Percentiles rank a stretch among this genome's conserved stretches.
Evolutionary conservation across 2,888 invertebrate species (phyloP).

Genomic region (Lysandra bellargus): DNA sequence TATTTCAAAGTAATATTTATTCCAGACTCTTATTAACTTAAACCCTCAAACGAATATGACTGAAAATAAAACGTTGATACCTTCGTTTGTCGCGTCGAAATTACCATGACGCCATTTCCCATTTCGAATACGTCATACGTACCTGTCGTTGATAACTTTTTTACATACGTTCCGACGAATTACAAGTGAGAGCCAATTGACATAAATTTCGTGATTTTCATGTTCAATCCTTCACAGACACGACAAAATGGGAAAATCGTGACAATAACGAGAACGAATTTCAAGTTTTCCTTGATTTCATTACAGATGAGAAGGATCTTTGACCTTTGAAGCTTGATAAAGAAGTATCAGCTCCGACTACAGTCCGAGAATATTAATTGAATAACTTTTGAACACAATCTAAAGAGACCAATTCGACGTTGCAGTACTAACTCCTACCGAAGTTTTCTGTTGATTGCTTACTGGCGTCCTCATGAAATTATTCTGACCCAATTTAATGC

Average conservation of each 20-base stretch:
- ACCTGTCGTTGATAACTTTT: not conserved
- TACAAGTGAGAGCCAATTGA: slow-evolving; percentile 12
- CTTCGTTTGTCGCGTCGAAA: slow-evolving; percentile 15
- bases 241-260: not conserved
- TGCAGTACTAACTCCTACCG: not conserved
- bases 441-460: slow-evolving; percentile 16
- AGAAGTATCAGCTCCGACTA: not conserved
- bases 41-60: slow-evolving; percentile 10
- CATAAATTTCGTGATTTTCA: slow-evolving; percentile 17
- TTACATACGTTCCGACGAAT: slow-evolving; percentile 9
- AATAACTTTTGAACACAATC: slow-evolving; percentile 18
- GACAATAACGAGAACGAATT: not conserved
- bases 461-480: not conserved
- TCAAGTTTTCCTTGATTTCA: not conserved
- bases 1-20: slow-evolving; percentile 12
- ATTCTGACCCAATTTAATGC: not conserved
- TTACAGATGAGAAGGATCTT: not conserved
- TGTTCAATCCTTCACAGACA: not conserved
- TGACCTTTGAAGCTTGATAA: not conserved
- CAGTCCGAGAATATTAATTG: slow-evolving; percentile 18
- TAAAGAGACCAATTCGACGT: not conserved
- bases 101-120: slow-evolving; percentile 13
- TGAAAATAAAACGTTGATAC: slow-evolving; percentile 19
- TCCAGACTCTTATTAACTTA: slow-evolving; percentile 4
- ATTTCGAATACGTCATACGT: slow-evolving; percentile 24